Base-by-base conservation (phyloP, 2,113 vertebrate genomes). In the Camelus bactrianus region DNA sequence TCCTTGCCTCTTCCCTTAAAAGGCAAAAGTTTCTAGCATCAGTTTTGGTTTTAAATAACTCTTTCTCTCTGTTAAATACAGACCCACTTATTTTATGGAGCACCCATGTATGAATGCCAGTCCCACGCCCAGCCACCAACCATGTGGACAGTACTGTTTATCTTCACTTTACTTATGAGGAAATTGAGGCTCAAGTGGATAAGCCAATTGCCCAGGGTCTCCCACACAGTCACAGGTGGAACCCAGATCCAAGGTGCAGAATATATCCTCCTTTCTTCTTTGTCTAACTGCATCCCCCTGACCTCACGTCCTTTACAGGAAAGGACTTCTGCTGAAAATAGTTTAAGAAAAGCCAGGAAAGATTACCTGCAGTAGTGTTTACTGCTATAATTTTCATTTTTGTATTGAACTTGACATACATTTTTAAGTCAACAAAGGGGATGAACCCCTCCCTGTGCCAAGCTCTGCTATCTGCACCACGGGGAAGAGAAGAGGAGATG, bases 1-100 rank as follows among this genome's bases (percentile, higher is more conserved):
- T 91, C 56, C 10, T 73, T 32, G 52, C 48, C 77, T 50, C 80
- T 73, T 69, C 50, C 81, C 96, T 95, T 96, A 93, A 91, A 94
- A 93, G 89, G 85, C 76, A 93, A 77, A 83, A 92, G 80, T 70
- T 84, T 50, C 81, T 79, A 58, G 62, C 20, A 70, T 35, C 50
- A 52, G 64, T 69, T 70, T 81, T 70, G 87, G 80, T 91, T 93
- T 94, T 77, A 93, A 96, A 94, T 72, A 65, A 77, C 72, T 86
- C 50, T 85, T 75, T 69, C 70, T 80, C 46, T 85, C 60, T 72
- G 17, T 95, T 76, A 72, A 72, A 82, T 65, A 56, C 42, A 58
- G 62, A 70, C 46, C 80, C 58, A 8, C 13, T 58, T 15, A 14
- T 86, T 89, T 95, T 75, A 69, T 64, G 75, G 62, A 89, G 73